Evolutionary conservation across 2,113 vertebrate genomes (phyloP).

Genomic region (Amphilophus citrinellus): DNA sequence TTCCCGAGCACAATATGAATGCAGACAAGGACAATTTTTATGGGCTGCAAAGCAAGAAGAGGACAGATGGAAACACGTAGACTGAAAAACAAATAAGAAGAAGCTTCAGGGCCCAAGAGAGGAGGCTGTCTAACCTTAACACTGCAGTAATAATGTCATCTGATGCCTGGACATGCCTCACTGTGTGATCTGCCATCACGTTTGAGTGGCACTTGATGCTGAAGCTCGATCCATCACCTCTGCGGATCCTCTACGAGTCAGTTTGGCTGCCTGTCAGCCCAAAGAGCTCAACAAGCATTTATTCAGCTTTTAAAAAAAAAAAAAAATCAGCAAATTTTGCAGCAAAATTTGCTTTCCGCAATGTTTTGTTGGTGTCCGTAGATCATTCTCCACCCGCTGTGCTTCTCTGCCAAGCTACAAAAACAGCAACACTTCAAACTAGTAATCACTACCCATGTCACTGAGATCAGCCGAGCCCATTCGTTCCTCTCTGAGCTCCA

Average conservation of each 20-base stretch:
- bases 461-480: slow-evolving; percentile 16
- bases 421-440: slow-evolving; percentile 30
- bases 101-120: background rate
- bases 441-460: slow-evolving; percentile 24
- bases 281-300: background rate
- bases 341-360: background rate
- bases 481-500: slow-evolving; percentile 37
- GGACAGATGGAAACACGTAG: background rate
- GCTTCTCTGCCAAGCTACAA: background rate
- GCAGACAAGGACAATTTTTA: slow-evolving; percentile 12
- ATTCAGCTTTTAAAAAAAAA: background rate
- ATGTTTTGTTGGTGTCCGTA: background rate
- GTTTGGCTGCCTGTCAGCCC: background rate
- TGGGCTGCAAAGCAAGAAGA: background rate
- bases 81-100: background rate
- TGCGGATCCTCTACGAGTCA: background rate
- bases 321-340: background rate
- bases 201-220: background rate
- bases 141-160: slow-evolving; percentile 18
- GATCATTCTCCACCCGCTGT: background rate
- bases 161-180: slow-evolving; percentile 13
- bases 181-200: background rate
- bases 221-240: background rate
- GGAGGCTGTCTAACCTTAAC: background rate
- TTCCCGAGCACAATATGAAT: slow-evolving; percentile 38